These are phyloP conservation scores for Mythimna ferrago DNA, from an alignment of 2,888 invertebrate species.

Conservation along the genomic window DNA sequence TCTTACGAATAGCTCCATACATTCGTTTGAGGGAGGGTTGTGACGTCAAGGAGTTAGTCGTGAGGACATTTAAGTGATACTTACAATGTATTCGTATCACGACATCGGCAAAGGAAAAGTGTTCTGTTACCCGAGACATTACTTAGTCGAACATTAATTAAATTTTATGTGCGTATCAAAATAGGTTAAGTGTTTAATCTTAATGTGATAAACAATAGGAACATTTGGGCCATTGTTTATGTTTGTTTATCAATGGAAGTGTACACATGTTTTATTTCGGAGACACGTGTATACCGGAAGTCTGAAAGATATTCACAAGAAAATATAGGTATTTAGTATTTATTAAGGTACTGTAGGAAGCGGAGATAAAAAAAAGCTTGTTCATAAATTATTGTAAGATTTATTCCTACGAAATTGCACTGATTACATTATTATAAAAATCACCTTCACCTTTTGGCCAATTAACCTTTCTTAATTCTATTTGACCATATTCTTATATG, in stretches of 20 bases:
- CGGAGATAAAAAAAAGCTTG: too few species aligned
- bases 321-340: background rate
- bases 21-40: conserved; percentile 67
- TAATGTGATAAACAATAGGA: conserved; percentile 30
- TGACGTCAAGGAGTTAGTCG: conserved; percentile 70
- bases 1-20: conserved; percentile 72
- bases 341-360: too few species aligned
- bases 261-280: conserved; percentile 1
- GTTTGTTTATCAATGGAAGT: background rate
- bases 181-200: conserved; percentile 50
- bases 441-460: too few species aligned
- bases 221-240: conserved; percentile 3
- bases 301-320: background rate
- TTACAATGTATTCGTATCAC: conserved; percentile 60
- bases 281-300: background rate
- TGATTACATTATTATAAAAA: too few species aligned
- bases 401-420: too few species aligned
- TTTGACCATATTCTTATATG: too few species aligned
- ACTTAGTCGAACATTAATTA: conserved; percentile 54
- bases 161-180: conserved; percentile 53
- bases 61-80: conserved; percentile 62
- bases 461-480: too few species aligned
- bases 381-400: too few species aligned
- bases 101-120: conserved; percentile 37
- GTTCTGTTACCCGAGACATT: conserved; percentile 51